A percentile compares a stretch with the other conserved stretches of the same genome.
Evolutionary conservation across 2,113 vertebrate genomes (phyloP).

Genomic region (Cavia porcellus): DNA sequence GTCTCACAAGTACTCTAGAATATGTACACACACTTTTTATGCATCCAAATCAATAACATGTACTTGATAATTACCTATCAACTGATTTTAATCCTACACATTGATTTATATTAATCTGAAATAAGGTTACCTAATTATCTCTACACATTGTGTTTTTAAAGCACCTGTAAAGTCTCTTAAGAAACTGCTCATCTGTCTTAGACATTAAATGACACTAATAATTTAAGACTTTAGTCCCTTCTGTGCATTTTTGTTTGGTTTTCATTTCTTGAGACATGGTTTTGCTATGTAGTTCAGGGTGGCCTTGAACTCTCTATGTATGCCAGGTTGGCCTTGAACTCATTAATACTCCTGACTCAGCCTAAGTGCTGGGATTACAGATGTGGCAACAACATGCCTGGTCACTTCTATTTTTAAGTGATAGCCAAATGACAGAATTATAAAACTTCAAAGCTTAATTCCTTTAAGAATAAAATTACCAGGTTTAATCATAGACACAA

Average conservation of each 20-base stretch:
- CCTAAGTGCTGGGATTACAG: too few species aligned
- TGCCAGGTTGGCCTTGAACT: too few species aligned
- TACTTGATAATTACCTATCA: neutral
- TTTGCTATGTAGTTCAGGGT: neutral
- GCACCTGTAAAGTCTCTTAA: neutral
- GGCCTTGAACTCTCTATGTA: too few species aligned
- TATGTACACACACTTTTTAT: neutral
- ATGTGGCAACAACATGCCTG: neutral
- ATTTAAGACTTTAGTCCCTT: neutral
- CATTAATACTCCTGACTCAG: too few species aligned
- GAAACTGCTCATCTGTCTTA: neutral
- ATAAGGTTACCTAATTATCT: neutral
- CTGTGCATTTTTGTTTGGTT: too few species aligned
- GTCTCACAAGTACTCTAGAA: neutral
- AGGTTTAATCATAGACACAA: neutral
- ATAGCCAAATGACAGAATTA: neutral
- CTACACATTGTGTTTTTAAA: neutral
- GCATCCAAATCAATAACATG: neutral
- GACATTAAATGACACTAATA: neutral
- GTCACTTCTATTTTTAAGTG: neutral
- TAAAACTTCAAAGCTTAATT: neutral
- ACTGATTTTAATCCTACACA: neutral
- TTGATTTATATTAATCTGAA: neutral
- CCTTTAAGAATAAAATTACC: neutral
- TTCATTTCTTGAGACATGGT: neutral